A percentile compares a stretch with the other conserved stretches of the same genome.
phyloP scores from a whole-genome alignment of 2,797 vertebrate species.

The Dendrocincla fuliginosa region DNA sequence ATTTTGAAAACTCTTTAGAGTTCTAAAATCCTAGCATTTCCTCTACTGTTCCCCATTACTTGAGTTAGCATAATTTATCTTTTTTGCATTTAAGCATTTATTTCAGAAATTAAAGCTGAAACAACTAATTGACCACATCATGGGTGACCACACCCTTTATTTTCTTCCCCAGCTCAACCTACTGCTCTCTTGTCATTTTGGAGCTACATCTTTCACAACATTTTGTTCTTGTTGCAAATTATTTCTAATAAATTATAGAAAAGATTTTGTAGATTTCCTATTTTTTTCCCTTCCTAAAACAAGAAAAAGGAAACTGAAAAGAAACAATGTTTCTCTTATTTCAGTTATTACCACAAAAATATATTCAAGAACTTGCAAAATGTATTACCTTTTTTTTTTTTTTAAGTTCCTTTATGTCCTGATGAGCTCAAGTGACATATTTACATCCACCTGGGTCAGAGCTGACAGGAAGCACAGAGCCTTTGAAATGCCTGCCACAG shows the following conservation, averaged over 20 bases:
- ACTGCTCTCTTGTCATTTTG: neutral
- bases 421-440: neutral
- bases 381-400: neutral
- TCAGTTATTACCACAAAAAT: neutral
- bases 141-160: neutral
- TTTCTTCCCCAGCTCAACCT: neutral
- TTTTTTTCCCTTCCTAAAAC: neutral
- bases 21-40: neutral
- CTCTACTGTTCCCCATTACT: neutral
- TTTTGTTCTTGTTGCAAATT: neutral
- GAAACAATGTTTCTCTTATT: accelerated
- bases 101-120: neutral
- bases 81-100: neutral
- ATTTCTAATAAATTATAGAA: neutral
- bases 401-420: neutral
- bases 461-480: neutral
- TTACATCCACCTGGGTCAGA: neutral
- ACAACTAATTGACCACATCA: neutral
- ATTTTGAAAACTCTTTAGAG: neutral
- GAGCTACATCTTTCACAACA: neutral
- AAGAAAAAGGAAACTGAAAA: neutral
- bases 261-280: accelerated
- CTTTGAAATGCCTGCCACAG: neutral
- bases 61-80: neutral
- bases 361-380: neutral